phyloP scores from a whole-genome alignment of 2,888 invertebrate species.

The Ophion slaviceki region DNA sequence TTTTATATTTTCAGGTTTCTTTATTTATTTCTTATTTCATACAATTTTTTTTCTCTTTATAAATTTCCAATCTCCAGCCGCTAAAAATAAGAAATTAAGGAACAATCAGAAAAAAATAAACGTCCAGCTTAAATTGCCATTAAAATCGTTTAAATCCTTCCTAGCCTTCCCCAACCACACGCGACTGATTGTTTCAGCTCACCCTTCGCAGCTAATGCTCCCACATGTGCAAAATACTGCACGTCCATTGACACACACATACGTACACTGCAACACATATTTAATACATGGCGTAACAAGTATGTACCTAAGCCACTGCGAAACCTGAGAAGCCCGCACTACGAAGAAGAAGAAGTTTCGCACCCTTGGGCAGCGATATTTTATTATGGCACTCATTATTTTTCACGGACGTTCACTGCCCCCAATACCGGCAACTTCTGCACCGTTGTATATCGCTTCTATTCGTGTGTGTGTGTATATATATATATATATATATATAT shows the following conservation, averaged over 20 bases:
- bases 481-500: not conserved
- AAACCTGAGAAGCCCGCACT: constrained; percentile 53
- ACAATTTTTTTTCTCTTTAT: no score
- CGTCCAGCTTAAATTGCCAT: not conserved
- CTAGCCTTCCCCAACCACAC: not conserved
- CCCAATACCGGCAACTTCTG: not conserved
- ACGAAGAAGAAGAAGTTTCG: constrained; percentile 51
- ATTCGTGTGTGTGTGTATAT: not conserved
- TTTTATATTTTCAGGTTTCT: no score
- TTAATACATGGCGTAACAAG: not conserved
- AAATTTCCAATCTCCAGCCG: no score
- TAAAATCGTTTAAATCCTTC: not conserved
- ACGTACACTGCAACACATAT: not conserved
- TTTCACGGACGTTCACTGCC: constrained; percentile 42
- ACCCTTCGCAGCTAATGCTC: not conserved
- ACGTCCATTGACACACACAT: not conserved
- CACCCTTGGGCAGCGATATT: constrained; percentile 57
- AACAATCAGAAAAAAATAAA: not conserved
- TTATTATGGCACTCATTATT: constrained; percentile 63
- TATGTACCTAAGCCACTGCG: constrained; percentile 24
- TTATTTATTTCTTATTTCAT: no score
- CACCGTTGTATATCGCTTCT: not conserved
- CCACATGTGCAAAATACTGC: not conserved
- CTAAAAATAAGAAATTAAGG: not conserved
- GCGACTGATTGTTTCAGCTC: not conserved